Base-by-base conservation (phyloP, 2,888 invertebrate species). In the Gortyna flavago region DNA sequence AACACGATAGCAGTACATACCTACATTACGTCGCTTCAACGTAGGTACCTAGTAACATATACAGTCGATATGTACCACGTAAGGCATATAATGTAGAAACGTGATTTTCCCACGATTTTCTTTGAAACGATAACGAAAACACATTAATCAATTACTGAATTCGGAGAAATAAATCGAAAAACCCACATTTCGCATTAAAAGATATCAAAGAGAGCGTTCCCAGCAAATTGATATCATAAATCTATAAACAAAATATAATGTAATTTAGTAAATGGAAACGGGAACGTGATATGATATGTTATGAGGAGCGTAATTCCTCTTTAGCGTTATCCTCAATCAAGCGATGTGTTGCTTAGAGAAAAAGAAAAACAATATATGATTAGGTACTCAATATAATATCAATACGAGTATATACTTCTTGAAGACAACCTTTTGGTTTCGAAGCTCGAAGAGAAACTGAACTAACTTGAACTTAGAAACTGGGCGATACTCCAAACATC, bases 241-340 rank as follows among this genome's bases (percentile, higher is more conserved):
- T 85, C 82, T 69, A 75, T 81, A 85, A 84, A 85, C 76, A 75
- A 86, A 78, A 85, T 85, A 75, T 80, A 77, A 84, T 70, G 75
- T 85, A 76, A 86, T 86, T 86, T 76, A 75, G 64, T 70, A 57
- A 85, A 85, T 73, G 82, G 77, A 74, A 79, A 73, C 59, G 65
- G 68, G 81, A 59, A 84, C 82, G 69, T 79, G 75, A 85, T 75
- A 68, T 67, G 73, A 75, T 72, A 78, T 51, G 68, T 70, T 70
- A 70, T 35, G 69, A 73, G 74, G 29, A 44, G 48, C 77, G 77
- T 85, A 79, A 87, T 82, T 82, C 75, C 79, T 83, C 59, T 71
- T 88, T 86, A 88, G 80, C 76, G 71, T 87, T 86, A 88, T 88
- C 86, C 87, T 87, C 83, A 87, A 88, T 90, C 86, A 88, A 85